Percentiles rank a stretch among this genome's conserved stretches.
Conservation (phyloP, 2,888 invertebrate genomes). For the Shargacucullia verbasci region DNA sequence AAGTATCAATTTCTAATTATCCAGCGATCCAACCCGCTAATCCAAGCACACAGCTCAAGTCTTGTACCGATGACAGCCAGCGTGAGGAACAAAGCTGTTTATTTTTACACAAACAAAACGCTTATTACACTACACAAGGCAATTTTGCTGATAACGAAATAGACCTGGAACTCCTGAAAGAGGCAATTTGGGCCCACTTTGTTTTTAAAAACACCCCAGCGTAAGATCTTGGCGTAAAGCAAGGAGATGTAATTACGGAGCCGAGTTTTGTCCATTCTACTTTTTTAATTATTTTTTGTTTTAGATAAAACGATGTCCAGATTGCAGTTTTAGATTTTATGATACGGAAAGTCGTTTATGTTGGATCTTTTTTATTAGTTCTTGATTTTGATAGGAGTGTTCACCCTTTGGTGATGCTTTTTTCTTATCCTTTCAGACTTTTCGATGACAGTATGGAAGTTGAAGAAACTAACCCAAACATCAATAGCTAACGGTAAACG, state of each 20-base stretch:
- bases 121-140: slow-evolving; percentile 57
- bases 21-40: slow-evolving; percentile 10
- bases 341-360: slow-evolving; percentile 4
- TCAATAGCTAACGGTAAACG: too few relatives aligned
- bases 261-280: slow-evolving; percentile 23
- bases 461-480: too few relatives aligned
- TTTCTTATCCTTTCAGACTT: too few relatives aligned
- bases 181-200: slow-evolving; percentile 59
- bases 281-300: slow-evolving; percentile 50
- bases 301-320: slow-evolving; percentile 34
- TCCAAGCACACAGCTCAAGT: neutral
- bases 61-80: slow-evolving; percentile 13
- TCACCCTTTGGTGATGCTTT: too few relatives aligned
- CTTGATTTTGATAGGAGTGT: neutral
- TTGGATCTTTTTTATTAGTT: neutral
- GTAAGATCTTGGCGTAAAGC: slow-evolving; percentile 60
- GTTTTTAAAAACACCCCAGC: slow-evolving; percentile 64
- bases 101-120: slow-evolving; percentile 50
- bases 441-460: too few relatives aligned
- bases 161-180: slow-evolving; percentile 52
- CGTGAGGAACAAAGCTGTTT: slow-evolving; percentile 34
- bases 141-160: slow-evolving; percentile 60
- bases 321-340: slow-evolving; percentile 35
- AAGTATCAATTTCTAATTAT: too few relatives aligned
- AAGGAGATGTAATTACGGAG: slow-evolving; percentile 60